Conservation (phyloP, 1,140 invertebrate species). For the Lepidurus packardi region DNA sequence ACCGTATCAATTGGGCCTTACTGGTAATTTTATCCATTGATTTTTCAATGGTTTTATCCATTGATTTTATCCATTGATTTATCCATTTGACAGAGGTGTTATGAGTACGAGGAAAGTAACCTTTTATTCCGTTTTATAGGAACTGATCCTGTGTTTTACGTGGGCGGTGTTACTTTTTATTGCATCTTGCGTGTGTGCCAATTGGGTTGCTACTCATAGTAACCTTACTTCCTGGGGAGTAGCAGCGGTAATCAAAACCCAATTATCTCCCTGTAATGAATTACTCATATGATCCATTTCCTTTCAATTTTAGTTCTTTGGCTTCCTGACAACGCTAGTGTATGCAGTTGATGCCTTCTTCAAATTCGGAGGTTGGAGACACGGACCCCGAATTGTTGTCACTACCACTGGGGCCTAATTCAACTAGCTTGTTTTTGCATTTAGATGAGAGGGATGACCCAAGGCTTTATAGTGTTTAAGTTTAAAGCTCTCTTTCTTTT, state of each 20-base stretch:
- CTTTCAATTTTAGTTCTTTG: constrained; percentile 26
- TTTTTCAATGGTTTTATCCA: no score
- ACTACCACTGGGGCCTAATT: constrained; percentile 3
- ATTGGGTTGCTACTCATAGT: not conserved
- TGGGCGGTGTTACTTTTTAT: constrained; percentile 23
- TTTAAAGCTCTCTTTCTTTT: not conserved
- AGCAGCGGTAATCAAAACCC: constrained; percentile 26
- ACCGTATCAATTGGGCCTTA: constrained; percentile 13
- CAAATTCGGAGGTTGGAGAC: constrained; percentile 18
- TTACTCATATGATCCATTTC: not conserved
- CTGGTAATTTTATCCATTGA: not conserved
- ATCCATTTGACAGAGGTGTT: no score
- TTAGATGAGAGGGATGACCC: not conserved
- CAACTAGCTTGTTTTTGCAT: not conserved
- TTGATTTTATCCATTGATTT: not conserved
- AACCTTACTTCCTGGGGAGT: constrained; percentile 2
- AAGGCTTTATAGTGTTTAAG: not conserved
- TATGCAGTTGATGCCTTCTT: constrained; percentile 18
- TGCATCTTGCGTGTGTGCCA: constrained; percentile 3
- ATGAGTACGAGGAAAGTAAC: not conserved
- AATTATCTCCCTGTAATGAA: not conserved
- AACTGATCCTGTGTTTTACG: not conserved
- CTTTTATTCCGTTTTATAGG: not conserved
- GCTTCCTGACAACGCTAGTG: constrained; percentile 24
- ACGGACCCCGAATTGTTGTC: not conserved